Conservation (phyloP, 2,888 invertebrate genomes). For the Crepidodera aurea region DNA sequence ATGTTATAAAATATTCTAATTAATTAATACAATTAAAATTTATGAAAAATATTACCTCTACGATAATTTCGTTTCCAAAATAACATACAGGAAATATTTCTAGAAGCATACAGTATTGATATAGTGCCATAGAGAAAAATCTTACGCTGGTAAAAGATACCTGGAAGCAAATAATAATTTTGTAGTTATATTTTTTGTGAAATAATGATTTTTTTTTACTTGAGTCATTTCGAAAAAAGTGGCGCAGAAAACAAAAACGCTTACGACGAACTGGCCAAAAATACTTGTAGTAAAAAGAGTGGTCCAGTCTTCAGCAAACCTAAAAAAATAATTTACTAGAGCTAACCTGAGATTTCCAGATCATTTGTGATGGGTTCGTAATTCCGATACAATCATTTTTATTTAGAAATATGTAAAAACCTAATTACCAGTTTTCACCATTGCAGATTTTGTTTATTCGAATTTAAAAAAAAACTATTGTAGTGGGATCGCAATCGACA, state of each 20-base stretch:
- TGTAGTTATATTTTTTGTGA: neutral
- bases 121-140: conserved; percentile 64
- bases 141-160: conserved; percentile 45
- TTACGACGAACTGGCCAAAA: conserved; percentile 37
- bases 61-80: conserved; percentile 66
- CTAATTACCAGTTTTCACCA: no score
- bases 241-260: conserved; percentile 56
- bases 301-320: conserved; percentile 38
- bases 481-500: no score
- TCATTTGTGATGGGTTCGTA: no score
- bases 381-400: no score
- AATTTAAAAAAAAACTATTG: no score
- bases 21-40: neutral
- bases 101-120: conserved; percentile 66
- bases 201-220: conserved; percentile 50
- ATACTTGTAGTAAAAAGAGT: conserved; percentile 37
- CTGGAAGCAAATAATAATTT: conserved; percentile 30
- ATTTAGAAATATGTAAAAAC: no score
- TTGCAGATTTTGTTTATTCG: no score
- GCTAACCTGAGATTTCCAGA: no score
- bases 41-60: conserved; percentile 59
- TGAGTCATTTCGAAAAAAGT: conserved; percentile 57
- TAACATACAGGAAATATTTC: conserved; percentile 68
- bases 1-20: conserved; percentile 28
- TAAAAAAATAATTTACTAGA: conserved; percentile 34